Conservation (phyloP, 2,888 invertebrate genomes). For the Eristalis pertinax region DNA sequence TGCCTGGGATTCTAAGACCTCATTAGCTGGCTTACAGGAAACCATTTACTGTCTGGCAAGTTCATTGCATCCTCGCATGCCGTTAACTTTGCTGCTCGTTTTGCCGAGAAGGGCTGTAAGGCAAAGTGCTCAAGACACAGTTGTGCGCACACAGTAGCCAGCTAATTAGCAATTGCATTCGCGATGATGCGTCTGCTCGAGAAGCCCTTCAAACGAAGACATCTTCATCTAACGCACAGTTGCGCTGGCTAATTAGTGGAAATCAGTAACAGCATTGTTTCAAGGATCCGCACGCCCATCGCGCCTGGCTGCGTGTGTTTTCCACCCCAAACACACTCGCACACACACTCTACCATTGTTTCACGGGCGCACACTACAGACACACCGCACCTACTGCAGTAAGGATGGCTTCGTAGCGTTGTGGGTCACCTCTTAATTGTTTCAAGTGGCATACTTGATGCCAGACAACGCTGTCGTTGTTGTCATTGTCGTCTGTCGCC, state of each 20-base stretch:
- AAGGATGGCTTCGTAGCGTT: conserved; percentile 48
- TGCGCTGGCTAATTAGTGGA: conserved; percentile 58
- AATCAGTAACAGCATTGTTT: conserved; percentile 38
- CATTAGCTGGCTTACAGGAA: neutral
- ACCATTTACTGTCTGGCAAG: neutral
- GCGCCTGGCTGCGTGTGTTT: too few species aligned
- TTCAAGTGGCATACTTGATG: conserved; percentile 55
- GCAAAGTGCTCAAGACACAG: too few species aligned
- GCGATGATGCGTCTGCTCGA: conserved; percentile 49
- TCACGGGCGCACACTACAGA: neutral
- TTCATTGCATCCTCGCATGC: neutral
- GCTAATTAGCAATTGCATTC: conserved; percentile 55
- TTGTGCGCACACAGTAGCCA: too few species aligned
- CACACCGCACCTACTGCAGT: conserved; percentile 25
- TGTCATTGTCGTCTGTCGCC: conserved; percentile 43
- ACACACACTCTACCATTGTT: neutral
- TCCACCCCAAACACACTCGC: neutral
- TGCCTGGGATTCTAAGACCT: neutral
- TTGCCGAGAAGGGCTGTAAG: too few species aligned
- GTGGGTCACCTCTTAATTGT: conserved; percentile 71
- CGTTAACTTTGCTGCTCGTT: conserved; percentile 7
- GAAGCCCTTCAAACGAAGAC: conserved; percentile 12
- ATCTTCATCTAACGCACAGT: conserved; percentile 20
- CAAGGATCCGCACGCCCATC: neutral
- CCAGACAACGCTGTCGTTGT: conserved; percentile 58